Evolutionary conservation across 2,113 vertebrate genomes (phyloP).

Genomic region (Melanotaenia duboulayi): DNA sequence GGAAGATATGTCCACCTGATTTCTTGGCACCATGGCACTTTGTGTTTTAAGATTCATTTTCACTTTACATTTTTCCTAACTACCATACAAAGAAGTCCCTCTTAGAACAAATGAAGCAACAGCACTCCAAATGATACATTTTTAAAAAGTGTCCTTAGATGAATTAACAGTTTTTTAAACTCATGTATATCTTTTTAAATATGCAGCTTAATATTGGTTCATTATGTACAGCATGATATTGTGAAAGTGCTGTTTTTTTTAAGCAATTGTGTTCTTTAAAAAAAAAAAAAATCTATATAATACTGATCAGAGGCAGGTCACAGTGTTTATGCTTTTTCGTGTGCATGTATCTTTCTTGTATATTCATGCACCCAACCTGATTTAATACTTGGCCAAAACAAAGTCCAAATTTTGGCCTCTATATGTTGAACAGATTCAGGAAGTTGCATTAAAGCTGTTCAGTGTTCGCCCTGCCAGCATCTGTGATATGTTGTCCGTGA

Average conservation of each 20-base stretch:
- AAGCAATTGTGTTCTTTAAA: slow-evolving; percentile 62
- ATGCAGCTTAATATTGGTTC: slow-evolving; percentile 71
- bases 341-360: slow-evolving; percentile 14
- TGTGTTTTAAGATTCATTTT: too few species aligned
- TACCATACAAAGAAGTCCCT: slow-evolving; percentile 9
- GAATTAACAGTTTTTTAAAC: slow-evolving; percentile 27
- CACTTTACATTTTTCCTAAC: not conserved
- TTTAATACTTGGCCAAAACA: slow-evolving; percentile 50
- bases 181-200: slow-evolving; percentile 26
- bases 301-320: slow-evolving; percentile 76
- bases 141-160: slow-evolving; percentile 27
- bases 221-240: slow-evolving; percentile 71
- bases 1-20: not conserved
- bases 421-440: not conserved
- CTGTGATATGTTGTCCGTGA: not conserved
- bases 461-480: slow-evolving; percentile 3
- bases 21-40: too few species aligned
- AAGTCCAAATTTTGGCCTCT: not conserved
- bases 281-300: slow-evolving; percentile 75
- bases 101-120: slow-evolving; percentile 26
- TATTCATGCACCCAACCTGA: slow-evolving; percentile 18
- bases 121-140: slow-evolving; percentile 27
- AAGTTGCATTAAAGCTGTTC: slow-evolving; percentile 12
- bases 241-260: slow-evolving; percentile 81
- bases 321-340: slow-evolving; percentile 50